Evolutionary conservation across 2,797 vertebrate species (phyloP).

Genomic region (Malacoraja senta): DNA sequence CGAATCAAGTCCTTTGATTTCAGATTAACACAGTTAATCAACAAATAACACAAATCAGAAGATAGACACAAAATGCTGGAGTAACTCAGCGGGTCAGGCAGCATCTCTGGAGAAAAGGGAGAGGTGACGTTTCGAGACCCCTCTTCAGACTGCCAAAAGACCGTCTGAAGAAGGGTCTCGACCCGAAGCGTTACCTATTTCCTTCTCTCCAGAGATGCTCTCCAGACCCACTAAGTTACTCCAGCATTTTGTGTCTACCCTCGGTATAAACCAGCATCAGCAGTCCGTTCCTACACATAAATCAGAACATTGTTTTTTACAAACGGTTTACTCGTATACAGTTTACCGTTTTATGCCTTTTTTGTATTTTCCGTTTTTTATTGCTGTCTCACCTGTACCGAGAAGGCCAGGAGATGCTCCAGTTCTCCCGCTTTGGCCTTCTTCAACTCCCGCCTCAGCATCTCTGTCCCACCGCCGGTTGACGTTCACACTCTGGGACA

Average conservation of each 20-base stretch:
- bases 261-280: too few species aligned
- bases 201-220: too few species aligned
- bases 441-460: background rate
- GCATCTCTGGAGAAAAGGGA: too few species aligned
- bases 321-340: background rate
- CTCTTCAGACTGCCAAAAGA: too few species aligned
- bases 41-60: background rate
- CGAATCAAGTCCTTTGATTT: background rate
- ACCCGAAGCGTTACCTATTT: too few species aligned
- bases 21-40: background rate
- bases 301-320: background rate
- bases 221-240: too few species aligned
- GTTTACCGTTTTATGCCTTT: background rate
- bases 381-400: background rate
- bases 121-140: too few species aligned
- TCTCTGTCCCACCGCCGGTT: background rate
- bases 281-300: too few species aligned
- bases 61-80: too few species aligned
- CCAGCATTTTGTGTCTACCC: too few species aligned
- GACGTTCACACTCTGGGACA: background rate
- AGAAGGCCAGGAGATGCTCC: background rate
- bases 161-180: too few species aligned
- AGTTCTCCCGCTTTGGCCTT: background rate
- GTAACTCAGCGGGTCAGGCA: too few species aligned
- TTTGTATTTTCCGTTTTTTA: background rate